Evolutionary conservation across 2,888 invertebrate species (phyloP).

Genomic region (Diaphora mendica): DNA sequence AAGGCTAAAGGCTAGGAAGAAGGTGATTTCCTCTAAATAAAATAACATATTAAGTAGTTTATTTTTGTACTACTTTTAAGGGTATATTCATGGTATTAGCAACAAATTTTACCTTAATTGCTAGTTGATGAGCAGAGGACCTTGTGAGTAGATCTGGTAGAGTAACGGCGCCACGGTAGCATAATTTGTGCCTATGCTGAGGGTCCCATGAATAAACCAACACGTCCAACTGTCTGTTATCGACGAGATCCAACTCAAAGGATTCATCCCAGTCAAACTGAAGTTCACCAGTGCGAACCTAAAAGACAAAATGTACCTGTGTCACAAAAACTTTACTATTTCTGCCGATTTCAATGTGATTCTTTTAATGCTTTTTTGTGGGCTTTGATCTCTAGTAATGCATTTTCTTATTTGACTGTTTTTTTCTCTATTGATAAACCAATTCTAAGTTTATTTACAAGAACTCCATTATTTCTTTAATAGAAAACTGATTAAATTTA

Average conservation of each 20-base stretch:
- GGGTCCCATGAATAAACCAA: constrained; percentile 99
- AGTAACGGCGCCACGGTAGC: constrained; percentile 96
- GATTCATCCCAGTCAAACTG: constrained; percentile 99
- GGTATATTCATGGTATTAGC: too few species aligned
- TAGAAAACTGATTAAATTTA: not conserved
- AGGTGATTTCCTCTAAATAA: too few species aligned
- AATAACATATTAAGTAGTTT: too few species aligned
- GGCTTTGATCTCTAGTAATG: too few species aligned
- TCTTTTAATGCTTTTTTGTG: not conserved
- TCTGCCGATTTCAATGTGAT: not conserved
- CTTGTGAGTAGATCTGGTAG: constrained; percentile 92
- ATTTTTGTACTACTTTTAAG: not conserved
- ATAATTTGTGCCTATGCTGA: constrained; percentile 97
- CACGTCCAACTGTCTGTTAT: constrained; percentile 97
- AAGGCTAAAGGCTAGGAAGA: too few species aligned
- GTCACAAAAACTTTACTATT: not conserved
- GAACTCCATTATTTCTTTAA: not conserved
- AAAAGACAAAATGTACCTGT: constrained; percentile 4
- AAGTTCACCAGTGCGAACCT: constrained; percentile 96
- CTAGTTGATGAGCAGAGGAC: constrained; percentile 94
- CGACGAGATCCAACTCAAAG: constrained; percentile 98
- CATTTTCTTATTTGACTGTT: not conserved
- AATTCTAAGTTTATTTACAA: not conserved
- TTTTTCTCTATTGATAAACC: too few species aligned
- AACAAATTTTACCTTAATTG: constrained; percentile 91